A percentile compares a stretch with the other conserved stretches of the same genome.
These are phyloP conservation scores for Oryzias curvinotus DNA, from an alignment of 2,113 vertebrate genomes.

Conservation along the genomic window DNA sequence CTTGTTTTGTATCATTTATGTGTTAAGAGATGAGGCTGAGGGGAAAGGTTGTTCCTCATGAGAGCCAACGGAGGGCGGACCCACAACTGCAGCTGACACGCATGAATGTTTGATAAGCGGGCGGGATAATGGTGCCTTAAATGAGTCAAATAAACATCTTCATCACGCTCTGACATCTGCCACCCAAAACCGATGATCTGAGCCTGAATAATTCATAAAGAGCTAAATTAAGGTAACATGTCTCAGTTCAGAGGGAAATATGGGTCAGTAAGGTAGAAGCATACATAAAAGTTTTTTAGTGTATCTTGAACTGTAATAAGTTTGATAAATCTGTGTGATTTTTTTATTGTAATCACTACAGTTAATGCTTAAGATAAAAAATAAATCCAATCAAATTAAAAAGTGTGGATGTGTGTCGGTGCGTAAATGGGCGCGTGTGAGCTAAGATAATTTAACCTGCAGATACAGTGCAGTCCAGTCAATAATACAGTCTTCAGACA, in stretches of 20 bases:
- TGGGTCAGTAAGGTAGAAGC: slow-evolving; percentile 16
- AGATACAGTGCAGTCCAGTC: slow-evolving; percentile 29
- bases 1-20: not conserved
- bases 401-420: no score
- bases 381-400: no score
- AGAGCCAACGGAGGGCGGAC: slow-evolving; percentile 62
- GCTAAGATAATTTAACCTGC: slow-evolving; percentile 39
- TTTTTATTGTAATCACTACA: no score
- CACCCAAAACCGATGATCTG: slow-evolving; percentile 85
- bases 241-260: not conserved
- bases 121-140: slow-evolving; percentile 87
- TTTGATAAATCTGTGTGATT: no score
- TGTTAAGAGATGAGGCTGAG: slow-evolving; percentile 36
- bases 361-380: no score
- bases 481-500: not conserved
- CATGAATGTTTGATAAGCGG: slow-evolving; percentile 93
- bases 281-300: no score
- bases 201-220: slow-evolving; percentile 83
- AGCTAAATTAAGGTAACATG: slow-evolving; percentile 17
- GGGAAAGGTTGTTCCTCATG: slow-evolving; percentile 51
- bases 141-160: slow-evolving; percentile 92
- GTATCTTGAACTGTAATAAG: no score
- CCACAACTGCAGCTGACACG: slow-evolving; percentile 88
- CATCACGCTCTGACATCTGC: slow-evolving; percentile 94
- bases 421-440: slow-evolving; percentile 33